Conservation (phyloP, 2,888 invertebrate genomes). For the Cerceris rybyensis region DNA sequence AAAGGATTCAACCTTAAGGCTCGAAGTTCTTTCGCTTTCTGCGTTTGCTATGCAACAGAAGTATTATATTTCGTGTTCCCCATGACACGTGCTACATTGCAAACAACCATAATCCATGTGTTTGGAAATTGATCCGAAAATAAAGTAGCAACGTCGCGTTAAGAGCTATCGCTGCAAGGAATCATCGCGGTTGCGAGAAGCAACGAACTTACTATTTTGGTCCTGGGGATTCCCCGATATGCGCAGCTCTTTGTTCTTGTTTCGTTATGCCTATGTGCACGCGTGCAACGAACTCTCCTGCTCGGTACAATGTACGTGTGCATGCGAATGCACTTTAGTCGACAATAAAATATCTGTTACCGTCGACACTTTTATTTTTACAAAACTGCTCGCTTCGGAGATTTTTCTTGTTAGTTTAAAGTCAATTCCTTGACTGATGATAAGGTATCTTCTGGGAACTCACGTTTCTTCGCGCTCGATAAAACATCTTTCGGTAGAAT, state of each 20-base stretch:
- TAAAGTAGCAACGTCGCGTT: not conserved
- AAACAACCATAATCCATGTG: not conserved
- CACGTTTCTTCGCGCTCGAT: too few species aligned
- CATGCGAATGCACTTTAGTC: constrained; percentile 52
- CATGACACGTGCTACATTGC: not conserved
- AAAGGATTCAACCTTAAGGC: constrained; percentile 19
- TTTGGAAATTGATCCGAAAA: constrained; percentile 14
- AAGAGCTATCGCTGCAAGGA: constrained; percentile 10
- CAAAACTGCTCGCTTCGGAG: not conserved
- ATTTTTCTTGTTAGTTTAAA: not conserved
- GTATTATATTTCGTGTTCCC: constrained; percentile 3
- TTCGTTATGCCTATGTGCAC: constrained; percentile 23
- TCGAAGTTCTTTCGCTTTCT: constrained; percentile 8
- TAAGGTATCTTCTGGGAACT: too few species aligned
- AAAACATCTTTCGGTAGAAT: too few species aligned
- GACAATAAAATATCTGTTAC: constrained; percentile 18
- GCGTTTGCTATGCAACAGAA: not conserved
- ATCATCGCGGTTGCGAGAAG: constrained; percentile 20
- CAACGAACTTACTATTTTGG: constrained; percentile 46
- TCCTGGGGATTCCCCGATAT: constrained; percentile 45
- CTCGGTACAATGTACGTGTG: constrained; percentile 51
- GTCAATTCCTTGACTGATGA: not conserved
- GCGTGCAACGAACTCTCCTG: constrained; percentile 57
- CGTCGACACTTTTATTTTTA: constrained; percentile 5
- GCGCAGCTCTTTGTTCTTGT: constrained; percentile 49